Base-by-base conservation (phyloP, 2,113 vertebrate genomes). In the Microtus ochrogaster region DNA sequence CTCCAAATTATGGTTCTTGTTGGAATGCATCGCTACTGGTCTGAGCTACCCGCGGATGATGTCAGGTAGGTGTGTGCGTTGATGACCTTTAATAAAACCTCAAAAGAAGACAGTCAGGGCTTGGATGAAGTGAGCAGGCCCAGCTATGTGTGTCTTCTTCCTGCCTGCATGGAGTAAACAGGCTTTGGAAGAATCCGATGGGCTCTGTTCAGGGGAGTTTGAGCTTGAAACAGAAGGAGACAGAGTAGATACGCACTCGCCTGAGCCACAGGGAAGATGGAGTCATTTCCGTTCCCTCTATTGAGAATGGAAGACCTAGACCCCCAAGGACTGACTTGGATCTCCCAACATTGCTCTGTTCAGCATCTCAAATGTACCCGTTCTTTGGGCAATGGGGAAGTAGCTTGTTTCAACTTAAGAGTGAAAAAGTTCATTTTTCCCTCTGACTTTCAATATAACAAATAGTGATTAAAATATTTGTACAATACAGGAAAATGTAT, bases 351-450 rank as follows among this genome's bases (percentile, higher is more conserved):
- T 68, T 13, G 22, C 3, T 33, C 47, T 49, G 33, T 39, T 88
- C 39, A 61, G 12, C 19, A 11, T 61, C 58, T 58, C 26, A 70
- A 95, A 68, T 33, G 66, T n/a, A 24, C 5, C 36, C 5, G 3
- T 55, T 77, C 39, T 90, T 82, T 36, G 49, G 58, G n/a, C 44
- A 78, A 26, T 84, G 28, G 22, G 2, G 12, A 63, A 79, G 68
- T 88, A 14, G 33, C 73, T 92, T 74, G 13, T 85, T 39, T 66
- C 30, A 94, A 91, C 7, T 89, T 78, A 39, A 92, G 92, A 94
- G n/a, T 44, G 70, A 82, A 44, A 77, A 61, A 63, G 5, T 65
- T 61, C 13, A 24, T 19, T 12, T 3, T 4, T 0, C 58, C 58
- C 19, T 1, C 21, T 49, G 4, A 87, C 76, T 97, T 22, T 77